These are phyloP conservation scores for Falco punctatus DNA, from an alignment of 2,113 vertebrate species.

Conservation along the genomic window DNA sequence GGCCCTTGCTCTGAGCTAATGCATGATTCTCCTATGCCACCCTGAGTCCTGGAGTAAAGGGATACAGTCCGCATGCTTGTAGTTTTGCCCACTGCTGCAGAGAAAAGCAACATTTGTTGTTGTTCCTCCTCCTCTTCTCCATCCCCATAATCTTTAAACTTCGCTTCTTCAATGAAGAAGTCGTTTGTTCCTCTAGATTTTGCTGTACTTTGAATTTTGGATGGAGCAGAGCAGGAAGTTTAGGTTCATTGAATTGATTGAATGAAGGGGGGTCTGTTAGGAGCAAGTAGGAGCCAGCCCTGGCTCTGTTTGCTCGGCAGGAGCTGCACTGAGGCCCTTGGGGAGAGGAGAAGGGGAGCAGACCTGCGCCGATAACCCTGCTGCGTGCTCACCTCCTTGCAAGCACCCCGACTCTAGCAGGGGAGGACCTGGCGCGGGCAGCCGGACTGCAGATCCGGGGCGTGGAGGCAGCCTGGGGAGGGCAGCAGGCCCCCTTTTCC, in stretches of 20 bases:
- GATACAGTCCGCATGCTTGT: fast-evolving
- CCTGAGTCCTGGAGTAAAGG: not conserved
- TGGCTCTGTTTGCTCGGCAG: not conserved
- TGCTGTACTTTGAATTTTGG: not conserved
- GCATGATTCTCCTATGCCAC: slow-evolving; percentile 20
- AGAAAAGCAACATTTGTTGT: not conserved
- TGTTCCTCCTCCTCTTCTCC: not conserved
- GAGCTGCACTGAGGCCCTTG: not conserved
- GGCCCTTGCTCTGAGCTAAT: slow-evolving; percentile 31
- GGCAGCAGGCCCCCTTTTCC: fast-evolving
- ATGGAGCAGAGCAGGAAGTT: not conserved
- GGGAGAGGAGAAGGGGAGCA: not conserved
- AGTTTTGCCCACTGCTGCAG: not conserved
- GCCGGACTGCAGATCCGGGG: not conserved
- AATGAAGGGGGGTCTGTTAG: not conserved
- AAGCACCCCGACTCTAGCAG: fast-evolving
- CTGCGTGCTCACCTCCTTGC: not conserved
- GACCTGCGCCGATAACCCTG: not conserved
- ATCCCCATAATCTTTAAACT: not conserved
- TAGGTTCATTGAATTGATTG: not conserved
- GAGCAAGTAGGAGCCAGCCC: not conserved
- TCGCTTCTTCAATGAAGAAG: not conserved
- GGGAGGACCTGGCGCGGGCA: not conserved
- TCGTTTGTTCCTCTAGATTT: not conserved
- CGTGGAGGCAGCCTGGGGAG: fast-evolving